These are phyloP conservation scores for Ooceraea biroi DNA, from an alignment of 1,140 invertebrate genomes.

Conservation along the genomic window DNA sequence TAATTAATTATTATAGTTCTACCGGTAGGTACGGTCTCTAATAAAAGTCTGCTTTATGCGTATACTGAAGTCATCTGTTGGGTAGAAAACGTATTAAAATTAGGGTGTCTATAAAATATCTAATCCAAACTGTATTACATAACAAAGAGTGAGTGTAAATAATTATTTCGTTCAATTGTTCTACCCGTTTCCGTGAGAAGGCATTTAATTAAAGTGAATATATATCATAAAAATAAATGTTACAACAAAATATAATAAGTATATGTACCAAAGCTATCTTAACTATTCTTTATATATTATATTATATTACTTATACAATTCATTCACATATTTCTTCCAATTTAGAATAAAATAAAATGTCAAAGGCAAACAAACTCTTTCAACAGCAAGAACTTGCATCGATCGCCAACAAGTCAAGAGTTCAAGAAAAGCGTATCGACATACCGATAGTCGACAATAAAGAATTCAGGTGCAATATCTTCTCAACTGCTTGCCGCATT, in stretches of 20 bases:
- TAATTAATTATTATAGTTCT: neutral
- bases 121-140: neutral
- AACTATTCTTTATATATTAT: too few relatives aligned
- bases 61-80: conserved; percentile 25
- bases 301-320: too few relatives aligned
- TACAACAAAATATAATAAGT: conserved; percentile 1
- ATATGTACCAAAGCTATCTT: neutral
- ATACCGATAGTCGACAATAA: conserved; percentile 59
- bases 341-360: conserved; percentile 35
- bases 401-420: neutral
- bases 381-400: neutral
- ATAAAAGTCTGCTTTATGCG: neutral
- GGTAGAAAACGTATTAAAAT: neutral
- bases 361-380: neutral
- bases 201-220: neutral
- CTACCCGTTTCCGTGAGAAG: neutral
- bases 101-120: neutral
- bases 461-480: conserved; percentile 49
- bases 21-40: conserved; percentile 6
- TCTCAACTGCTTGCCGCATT: neutral
- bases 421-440: conserved; percentile 47
- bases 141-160: neutral
- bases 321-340: conserved; percentile 19
- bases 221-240: neutral
- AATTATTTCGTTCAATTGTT: neutral